Percentiles rank a stretch among this genome's conserved stretches.
phyloP scores from a whole-genome alignment of 2,113 vertebrate genomes.

The Rhinopomastus cyanomelas region DNA sequence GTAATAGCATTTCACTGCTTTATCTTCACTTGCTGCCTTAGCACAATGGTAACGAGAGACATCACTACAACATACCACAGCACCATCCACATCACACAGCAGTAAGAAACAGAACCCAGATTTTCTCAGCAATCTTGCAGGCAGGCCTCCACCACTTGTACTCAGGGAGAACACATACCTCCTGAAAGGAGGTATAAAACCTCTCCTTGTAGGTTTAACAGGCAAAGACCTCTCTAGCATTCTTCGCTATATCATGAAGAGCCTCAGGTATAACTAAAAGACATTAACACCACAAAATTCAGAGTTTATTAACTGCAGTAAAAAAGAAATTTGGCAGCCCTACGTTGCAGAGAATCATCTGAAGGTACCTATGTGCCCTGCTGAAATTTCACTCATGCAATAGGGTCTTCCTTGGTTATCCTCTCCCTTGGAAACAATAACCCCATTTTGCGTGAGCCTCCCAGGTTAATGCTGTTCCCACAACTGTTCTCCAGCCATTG shows the following conservation, averaged over 20 bases:
- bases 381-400: not conserved
- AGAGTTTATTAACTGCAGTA: not conserved
- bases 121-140: not conserved
- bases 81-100: not conserved
- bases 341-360: not conserved
- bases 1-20: not conserved
- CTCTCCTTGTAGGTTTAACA: not conserved
- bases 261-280: not conserved
- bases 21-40: not conserved
- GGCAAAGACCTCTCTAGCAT: not conserved
- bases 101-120: not conserved
- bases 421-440: not conserved
- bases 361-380: fast-evolving
- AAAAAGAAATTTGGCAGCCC: not conserved
- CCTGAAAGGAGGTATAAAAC: not conserved
- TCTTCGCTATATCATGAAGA: not conserved
- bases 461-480: not conserved
- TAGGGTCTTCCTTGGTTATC: not conserved
- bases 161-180: not conserved
- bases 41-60: not conserved
- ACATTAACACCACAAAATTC: not conserved
- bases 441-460: not conserved
- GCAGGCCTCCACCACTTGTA: not conserved
- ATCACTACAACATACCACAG: not conserved
- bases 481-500: not conserved